A percentile compares a stretch with the other conserved stretches of the same genome.
Conservation (phyloP, 2,888 invertebrate species). For the Noctua comes region DNA sequence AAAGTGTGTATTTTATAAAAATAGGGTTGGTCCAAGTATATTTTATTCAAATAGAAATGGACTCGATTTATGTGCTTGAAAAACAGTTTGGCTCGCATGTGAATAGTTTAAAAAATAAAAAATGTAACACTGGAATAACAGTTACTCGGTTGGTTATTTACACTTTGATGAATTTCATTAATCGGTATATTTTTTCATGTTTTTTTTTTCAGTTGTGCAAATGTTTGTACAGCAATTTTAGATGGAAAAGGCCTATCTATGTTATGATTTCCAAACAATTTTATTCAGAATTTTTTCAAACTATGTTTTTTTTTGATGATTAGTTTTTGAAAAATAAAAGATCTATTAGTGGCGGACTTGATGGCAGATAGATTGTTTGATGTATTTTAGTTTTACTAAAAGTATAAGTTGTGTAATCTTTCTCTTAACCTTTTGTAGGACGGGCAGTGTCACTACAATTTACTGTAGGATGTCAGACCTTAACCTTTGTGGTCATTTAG, state of each 20-base stretch:
- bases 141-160: conserved; percentile 16
- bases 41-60: conserved; percentile 40
- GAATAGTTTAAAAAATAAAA: conserved; percentile 22
- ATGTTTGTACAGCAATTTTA: not conserved
- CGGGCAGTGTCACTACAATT: not conserved
- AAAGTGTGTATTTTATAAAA: conserved; percentile 9
- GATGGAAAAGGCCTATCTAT: not conserved
- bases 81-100: not conserved
- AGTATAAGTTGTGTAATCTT: not conserved
- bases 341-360: not conserved
- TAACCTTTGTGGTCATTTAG: too few species aligned
- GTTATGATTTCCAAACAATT: not conserved
- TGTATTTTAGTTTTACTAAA: not conserved
- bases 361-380: not conserved
- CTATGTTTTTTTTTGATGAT: not conserved
- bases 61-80: conserved; percentile 2
- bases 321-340: not conserved
- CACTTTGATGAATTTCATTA: conserved; percentile 25
- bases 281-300: not conserved
- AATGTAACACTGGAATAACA: conserved; percentile 23
- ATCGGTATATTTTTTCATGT: conserved; percentile 2
- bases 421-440: not conserved
- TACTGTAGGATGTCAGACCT: not conserved
- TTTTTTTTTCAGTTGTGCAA: conserved; percentile 11
- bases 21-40: conserved; percentile 6